Base-by-base conservation (phyloP, 2,113 vertebrate species). In the Centropristis striata region DNA sequence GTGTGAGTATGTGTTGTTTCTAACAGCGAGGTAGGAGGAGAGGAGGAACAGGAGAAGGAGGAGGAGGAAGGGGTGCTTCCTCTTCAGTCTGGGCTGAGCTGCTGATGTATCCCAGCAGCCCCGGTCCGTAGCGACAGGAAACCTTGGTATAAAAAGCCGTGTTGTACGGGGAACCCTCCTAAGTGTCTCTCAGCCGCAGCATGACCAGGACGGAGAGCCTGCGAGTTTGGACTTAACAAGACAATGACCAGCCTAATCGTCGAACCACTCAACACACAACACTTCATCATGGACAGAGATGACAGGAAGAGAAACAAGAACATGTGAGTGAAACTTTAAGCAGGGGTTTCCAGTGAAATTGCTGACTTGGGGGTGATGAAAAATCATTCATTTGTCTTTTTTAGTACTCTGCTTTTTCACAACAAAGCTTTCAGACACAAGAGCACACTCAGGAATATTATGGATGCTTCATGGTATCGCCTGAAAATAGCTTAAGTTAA, bases 231-330 rank as follows among this genome's bases (percentile, higher is more conserved):
- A 6, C 70, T 83, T 91, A 95, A 88, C 87, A 96, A 88, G 85
- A 96, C 95, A 77, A 94, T 96, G 96, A 87, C 83, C 95, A 91
- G 92, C 96, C 80, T 95, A 75, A 88, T 69, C 59, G 67, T 86
- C 71, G 84, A 79, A 42, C 93, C 95, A 49, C 63, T 94, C 84
- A 80, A 88, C 94, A 92, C 92, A 0, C 78, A 94, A 4, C 89
- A 78, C 71, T 93, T 93, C 87, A 93, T 87, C 83, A 96, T 93
- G 96, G 97, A 59, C 90, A 90, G 86, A 94, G 95, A 93, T 80
- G 86, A 77, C 94, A 91, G 28, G 81, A 96, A 90, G 87, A 96
- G 94, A 79, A 94, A 90, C 91, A 92, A 88, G 83, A 94, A 88
- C 84, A 88, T 95, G 95, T 95, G 92, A 95, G 95, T 95, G 58